Evolutionary conservation across 2,888 invertebrate genomes (phyloP).

Genomic region (Ectemnius continuus): DNA sequence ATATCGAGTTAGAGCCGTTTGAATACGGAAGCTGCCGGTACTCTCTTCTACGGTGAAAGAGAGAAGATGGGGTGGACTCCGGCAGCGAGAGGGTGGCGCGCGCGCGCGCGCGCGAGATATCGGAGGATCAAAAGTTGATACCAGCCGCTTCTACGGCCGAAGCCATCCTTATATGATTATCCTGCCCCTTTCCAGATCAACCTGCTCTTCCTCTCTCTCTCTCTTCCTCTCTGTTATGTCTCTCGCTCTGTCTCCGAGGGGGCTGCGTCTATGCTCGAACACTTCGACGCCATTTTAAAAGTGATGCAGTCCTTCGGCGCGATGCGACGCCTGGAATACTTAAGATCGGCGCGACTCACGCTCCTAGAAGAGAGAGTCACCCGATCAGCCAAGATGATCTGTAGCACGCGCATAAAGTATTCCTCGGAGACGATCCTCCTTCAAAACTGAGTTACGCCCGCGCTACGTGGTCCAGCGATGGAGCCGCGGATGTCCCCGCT

Average conservation of each 20-base stretch:
- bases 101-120: conserved; percentile 56
- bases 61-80: conserved; percentile 13
- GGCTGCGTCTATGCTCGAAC: background rate
- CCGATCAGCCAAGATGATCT: conserved; percentile 49
- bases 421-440: conserved; percentile 71
- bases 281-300: conserved; percentile 42
- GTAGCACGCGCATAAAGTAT: conserved; percentile 74
- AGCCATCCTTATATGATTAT: conserved; percentile 71
- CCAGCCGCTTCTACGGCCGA: conserved; percentile 48
- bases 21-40: conserved; percentile 69
- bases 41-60: background rate
- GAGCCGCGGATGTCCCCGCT: conserved; percentile 47
- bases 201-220: background rate
- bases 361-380: conserved; percentile 18
- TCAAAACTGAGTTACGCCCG: conserved; percentile 74
- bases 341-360: conserved; percentile 58
- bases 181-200: conserved; percentile 36
- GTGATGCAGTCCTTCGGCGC: conserved; percentile 51
- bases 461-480: conserved; percentile 67
- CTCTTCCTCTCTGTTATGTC: background rate
- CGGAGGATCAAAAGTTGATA: conserved; percentile 73
- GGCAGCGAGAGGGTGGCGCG: conserved; percentile 6
- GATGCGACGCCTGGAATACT: conserved; percentile 70
- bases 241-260: conserved; percentile 25
- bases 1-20: conserved; percentile 77